These are phyloP conservation scores for Odontophorus gujanensis DNA, from an alignment of 2,113 vertebrate species.

Conservation along the genomic window DNA sequence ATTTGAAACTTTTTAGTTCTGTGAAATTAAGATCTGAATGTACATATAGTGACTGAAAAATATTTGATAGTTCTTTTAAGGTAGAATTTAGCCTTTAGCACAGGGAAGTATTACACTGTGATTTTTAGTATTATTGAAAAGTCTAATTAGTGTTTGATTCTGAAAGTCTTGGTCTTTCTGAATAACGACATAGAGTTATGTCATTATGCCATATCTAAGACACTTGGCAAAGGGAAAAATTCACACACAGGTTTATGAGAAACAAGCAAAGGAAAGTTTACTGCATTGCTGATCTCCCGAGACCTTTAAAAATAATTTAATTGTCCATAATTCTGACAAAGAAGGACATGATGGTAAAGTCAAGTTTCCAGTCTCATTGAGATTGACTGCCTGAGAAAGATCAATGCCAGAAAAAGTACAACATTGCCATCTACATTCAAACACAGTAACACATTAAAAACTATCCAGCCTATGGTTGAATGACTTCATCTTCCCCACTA, in stretches of 20 bases:
- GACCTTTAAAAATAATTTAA: not conserved
- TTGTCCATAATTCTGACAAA: not conserved
- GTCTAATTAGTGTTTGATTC: not conserved
- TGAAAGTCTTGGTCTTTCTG: not conserved
- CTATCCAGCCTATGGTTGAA: not conserved
- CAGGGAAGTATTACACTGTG: not conserved
- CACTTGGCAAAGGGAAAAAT: not conserved
- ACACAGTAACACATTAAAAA: not conserved
- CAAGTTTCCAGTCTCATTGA: not conserved
- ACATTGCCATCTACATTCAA: conserved; percentile 49
- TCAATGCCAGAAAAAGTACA: not conserved
- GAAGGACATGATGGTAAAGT: not conserved
- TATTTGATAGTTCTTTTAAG: not conserved
- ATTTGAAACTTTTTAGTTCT: not conserved
- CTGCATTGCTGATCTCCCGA: not conserved
- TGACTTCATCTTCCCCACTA: not conserved
- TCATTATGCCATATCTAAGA: not conserved
- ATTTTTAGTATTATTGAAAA: not conserved
- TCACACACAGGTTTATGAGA: not conserved
- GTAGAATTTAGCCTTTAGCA: not conserved
- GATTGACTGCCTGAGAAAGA: not conserved
- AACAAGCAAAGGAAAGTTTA: not conserved
- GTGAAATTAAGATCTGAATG: not conserved
- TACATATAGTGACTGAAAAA: not conserved
- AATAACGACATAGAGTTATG: not conserved